Evolutionary conservation across 2,113 vertebrate species (phyloP).

Genomic region (Rafetus swinhoei): DNA sequence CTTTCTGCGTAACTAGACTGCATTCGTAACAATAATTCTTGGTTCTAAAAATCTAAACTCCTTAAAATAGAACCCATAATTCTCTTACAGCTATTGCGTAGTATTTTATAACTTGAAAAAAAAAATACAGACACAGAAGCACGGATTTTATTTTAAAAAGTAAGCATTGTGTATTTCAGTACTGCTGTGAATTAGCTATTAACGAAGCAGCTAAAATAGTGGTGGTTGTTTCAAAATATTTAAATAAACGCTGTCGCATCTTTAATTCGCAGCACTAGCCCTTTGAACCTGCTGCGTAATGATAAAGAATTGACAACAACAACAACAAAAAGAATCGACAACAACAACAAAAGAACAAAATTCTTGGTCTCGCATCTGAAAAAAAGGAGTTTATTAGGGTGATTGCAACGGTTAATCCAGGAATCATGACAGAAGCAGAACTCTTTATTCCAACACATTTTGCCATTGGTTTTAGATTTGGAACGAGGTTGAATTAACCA

Average conservation of each 20-base stretch:
- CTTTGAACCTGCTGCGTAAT: neutral
- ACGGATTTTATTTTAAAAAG: neutral
- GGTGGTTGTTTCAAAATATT: too few relatives aligned
- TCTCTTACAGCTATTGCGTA: too few relatives aligned
- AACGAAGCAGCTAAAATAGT: neutral
- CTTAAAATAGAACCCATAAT: too few relatives aligned
- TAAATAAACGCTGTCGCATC: too few relatives aligned
- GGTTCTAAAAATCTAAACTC: too few relatives aligned
- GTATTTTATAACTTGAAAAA: neutral
- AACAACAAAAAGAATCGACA: too few relatives aligned
- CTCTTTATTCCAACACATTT: neutral
- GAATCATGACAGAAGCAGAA: neutral
- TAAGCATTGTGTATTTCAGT: neutral
- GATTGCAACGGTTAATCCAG: neutral
- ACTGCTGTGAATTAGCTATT: neutral
- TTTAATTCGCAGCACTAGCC: neutral
- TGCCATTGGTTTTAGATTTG: too few relatives aligned
- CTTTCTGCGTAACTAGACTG: neutral
- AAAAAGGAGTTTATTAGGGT: neutral
- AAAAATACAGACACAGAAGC: neutral
- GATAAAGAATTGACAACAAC: neutral
- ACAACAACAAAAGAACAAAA: neutral
- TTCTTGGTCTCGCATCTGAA: accelerated
- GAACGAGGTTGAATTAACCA: neutral
- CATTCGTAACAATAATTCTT: too few relatives aligned